These are phyloP conservation scores for Bimastos eiseni DNA, from an alignment of 2,888 invertebrate species.

Conservation along the genomic window DNA sequence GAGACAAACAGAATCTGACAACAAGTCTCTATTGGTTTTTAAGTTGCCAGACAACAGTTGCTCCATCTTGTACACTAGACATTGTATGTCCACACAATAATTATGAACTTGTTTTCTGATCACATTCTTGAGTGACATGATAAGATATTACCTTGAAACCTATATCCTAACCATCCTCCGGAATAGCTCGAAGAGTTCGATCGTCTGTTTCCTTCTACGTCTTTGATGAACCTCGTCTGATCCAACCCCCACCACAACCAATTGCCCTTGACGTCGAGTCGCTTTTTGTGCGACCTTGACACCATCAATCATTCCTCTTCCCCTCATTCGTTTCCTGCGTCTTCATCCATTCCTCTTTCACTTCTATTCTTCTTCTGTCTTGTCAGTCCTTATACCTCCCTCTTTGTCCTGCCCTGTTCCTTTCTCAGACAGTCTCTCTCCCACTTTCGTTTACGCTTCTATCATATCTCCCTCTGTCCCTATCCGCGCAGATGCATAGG, in stretches of 20 bases:
- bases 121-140: no score
- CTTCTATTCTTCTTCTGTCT: not conserved
- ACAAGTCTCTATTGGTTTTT: not conserved
- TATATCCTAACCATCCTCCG: no score
- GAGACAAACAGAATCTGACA: no score
- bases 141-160: no score
- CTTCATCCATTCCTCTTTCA: no score
- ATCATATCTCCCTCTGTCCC: not conserved
- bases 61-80: not conserved
- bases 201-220: no score
- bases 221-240: not conserved
- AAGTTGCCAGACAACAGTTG: not conserved
- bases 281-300: not conserved
- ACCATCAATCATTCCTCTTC: no score
- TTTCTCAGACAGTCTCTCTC: not conserved
- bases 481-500: not conserved
- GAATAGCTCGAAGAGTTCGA: no score
- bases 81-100: not conserved
- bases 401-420: not conserved
- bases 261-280: slow-evolving; percentile 3
- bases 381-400: not conserved
- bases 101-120: no score
- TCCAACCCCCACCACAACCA: not conserved
- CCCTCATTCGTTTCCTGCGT: no score
- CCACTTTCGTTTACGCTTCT: not conserved